Base-by-base conservation (phyloP, 2,113 vertebrate genomes). In the Pao palembangensis region DNA sequence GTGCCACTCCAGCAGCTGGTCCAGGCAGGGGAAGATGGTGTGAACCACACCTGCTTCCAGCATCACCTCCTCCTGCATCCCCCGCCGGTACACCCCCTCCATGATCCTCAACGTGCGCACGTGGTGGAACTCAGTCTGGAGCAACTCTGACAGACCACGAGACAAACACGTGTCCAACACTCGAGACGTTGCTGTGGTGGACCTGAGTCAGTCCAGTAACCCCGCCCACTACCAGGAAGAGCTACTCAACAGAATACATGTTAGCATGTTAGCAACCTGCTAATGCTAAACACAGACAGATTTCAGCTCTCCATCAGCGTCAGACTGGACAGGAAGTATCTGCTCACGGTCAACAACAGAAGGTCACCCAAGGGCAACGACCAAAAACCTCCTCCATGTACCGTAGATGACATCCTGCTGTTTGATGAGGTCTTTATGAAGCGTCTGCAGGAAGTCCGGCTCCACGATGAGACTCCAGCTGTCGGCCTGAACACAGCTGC, bases 331-430 rank as follows among this genome's bases (percentile, higher is more conserved):
- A 28, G 5, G 34, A 31, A 38, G 4, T 12, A 3, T 38, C 34
- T 38, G 8, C 13, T 17, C 3, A 47, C n/a, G 17, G 48, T n/a
- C n/a, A 50, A 50, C n/a, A 50, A 50, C 18, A 18, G 43, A 44
- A 13, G 43, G 43, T 23, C 21, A 23, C 21, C 21, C 6, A 4
- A 2, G 17, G 8, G 18, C 3, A 12, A 12, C 18, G 6, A 49
- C n/a, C n/a, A 1, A 1, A 17, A 49, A 11, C 47, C 43, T 6
- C 15, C 1, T 44, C 14, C 47, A n/a, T n/a, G 17, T 63, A 97
- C 96, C 96, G 0, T 97, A 98, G 75, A 98, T 97, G 76, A 98
- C 95, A 0, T 98, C 96, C 75, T 98, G 95, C 5, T 93, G 90
- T 43, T 95, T 98, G 89, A 96, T 98, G 38, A 95, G 83, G 2